Percentiles rank a stretch among this genome's conserved stretches.
Evolutionary conservation across 2,888 invertebrate genomes (phyloP).

Genomic region (Prosopocoilus inquinatus): DNA sequence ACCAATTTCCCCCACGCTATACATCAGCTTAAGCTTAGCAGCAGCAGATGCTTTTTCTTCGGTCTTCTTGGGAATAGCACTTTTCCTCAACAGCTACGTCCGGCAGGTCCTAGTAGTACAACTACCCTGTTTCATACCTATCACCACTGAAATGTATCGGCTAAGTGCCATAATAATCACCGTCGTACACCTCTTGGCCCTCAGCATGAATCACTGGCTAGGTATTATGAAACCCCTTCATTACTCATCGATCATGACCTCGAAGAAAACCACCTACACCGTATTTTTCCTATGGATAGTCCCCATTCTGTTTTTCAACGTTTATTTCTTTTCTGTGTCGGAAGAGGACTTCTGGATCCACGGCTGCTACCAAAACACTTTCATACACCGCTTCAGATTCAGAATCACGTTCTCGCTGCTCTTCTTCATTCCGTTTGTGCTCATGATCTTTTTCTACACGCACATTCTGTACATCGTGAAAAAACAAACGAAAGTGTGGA

Average conservation of each 20-base stretch:
- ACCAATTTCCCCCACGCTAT: constrained; percentile 58
- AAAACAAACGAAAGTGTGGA: constrained; percentile 54
- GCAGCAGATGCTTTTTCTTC: constrained; percentile 60
- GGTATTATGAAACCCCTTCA: constrained; percentile 58
- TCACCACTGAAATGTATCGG: constrained; percentile 51
- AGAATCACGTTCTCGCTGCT: constrained; percentile 52
- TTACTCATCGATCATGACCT: constrained; percentile 60
- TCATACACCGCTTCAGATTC: constrained; percentile 24
- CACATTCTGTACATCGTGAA: constrained; percentile 60
- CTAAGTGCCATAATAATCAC: constrained; percentile 62
- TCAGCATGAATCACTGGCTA: constrained; percentile 66
- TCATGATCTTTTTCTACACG: constrained; percentile 61
- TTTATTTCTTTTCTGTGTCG: constrained; percentile 54
- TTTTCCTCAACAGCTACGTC: constrained; percentile 56
- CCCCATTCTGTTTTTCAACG: constrained; percentile 54
- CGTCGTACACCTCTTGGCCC: constrained; percentile 60
- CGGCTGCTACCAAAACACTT: constrained; percentile 25
- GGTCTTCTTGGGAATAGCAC: constrained; percentile 53
- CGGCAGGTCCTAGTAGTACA: constrained; percentile 17
- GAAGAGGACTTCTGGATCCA: constrained; percentile 50
- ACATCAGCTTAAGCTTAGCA: constrained; percentile 59
- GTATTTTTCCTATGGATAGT: constrained; percentile 58
- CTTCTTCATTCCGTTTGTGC: constrained; percentile 57
- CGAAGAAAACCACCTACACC: constrained; percentile 52
- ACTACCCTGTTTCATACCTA: constrained; percentile 21